Percentiles rank a stretch among this genome's conserved stretches.
Evolutionary conservation across 2,888 invertebrate genomes (phyloP).

Genomic region (Dynastes hyllus): DNA sequence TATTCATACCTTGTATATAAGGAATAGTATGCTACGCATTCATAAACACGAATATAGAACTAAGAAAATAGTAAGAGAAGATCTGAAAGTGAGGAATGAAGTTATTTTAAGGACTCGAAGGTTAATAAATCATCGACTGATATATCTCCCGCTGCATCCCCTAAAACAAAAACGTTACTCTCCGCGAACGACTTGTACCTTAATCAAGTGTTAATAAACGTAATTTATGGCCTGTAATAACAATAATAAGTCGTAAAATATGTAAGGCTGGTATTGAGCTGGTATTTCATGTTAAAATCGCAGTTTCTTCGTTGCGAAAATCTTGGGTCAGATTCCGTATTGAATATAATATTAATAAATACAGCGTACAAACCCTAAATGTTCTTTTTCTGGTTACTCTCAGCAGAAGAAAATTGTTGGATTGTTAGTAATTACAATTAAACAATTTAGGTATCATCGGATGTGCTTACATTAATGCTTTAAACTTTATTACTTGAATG

Average conservation of each 20-base stretch:
- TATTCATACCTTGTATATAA: too few species aligned
- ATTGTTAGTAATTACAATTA: not conserved
- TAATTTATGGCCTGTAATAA: constrained; percentile 50
- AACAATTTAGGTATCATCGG: constrained; percentile 1
- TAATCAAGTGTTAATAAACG: constrained; percentile 51
- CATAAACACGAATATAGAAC: not conserved
- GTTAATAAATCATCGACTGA: constrained; percentile 26
- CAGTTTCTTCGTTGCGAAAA: not conserved
- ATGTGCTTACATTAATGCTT: too few species aligned
- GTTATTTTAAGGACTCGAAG: constrained; percentile 34
- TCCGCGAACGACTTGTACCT: constrained; percentile 27
- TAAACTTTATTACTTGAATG: too few species aligned
- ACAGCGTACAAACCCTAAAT: too few species aligned
- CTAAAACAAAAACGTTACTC: constrained; percentile 12
- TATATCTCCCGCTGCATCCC: constrained; percentile 26
- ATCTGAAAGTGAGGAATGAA: constrained; percentile 28
- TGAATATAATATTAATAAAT: too few species aligned
- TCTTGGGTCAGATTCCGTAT: too few species aligned
- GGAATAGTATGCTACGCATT: too few species aligned
- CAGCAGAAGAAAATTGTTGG: not conserved
- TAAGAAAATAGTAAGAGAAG: not conserved
- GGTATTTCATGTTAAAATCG: constrained; percentile 23
- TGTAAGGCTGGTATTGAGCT: constrained; percentile 33
- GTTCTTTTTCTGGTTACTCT: not conserved
- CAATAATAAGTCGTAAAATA: constrained; percentile 46